Evolutionary conservation across 2,797 vertebrate species (phyloP), one percentile per base, ranked within the genome.

Genomic region (Pangasius macronema): DNA sequence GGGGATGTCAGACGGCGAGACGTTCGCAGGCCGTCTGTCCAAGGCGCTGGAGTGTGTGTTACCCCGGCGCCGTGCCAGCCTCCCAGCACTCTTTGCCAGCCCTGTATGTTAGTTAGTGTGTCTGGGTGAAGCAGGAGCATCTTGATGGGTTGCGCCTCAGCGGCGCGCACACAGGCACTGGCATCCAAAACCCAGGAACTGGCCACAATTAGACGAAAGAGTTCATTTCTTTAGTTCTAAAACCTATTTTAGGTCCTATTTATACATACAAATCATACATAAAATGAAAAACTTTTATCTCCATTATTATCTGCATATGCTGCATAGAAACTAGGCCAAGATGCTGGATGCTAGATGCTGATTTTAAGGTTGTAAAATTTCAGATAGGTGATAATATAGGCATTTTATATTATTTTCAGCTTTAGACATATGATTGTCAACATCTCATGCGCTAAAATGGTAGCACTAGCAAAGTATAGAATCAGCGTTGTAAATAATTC

Each of bases 21-120:
- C 97, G 88, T 98, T 99, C 92, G 97, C 97, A 42, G 97, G 97
- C 95, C 97, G 97, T 92, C 98, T 99, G 94, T 99, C 97, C 95
- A 97, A 97, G 95, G 98, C 98, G 91, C 94, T 99, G 96, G 98
- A 99, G 96, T 95, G 96, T 88, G 96, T 99, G 94, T 96, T 99
- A 91, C 98, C 96, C 94, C 94, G 95, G 91, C 97, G 97, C 93
- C 96, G 98, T 90, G 97, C 97, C 97, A 99, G 98, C 95, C 97
- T 99, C 93, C 99, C 98, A 89, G 96, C 97, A 93, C 96, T 99
- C 94, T 98, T 95, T 97, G 96, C 97, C 96, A 97, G 95, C 96
- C 96, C 97, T 95, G 99, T 99, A 99, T 97, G 98, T 99, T 88
- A 90, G 20, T 89, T 88, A 90, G 20, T 89, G 83, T 79, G 53